Base-by-base conservation (phyloP, 2,888 invertebrate species). In the Noctua comes region DNA sequence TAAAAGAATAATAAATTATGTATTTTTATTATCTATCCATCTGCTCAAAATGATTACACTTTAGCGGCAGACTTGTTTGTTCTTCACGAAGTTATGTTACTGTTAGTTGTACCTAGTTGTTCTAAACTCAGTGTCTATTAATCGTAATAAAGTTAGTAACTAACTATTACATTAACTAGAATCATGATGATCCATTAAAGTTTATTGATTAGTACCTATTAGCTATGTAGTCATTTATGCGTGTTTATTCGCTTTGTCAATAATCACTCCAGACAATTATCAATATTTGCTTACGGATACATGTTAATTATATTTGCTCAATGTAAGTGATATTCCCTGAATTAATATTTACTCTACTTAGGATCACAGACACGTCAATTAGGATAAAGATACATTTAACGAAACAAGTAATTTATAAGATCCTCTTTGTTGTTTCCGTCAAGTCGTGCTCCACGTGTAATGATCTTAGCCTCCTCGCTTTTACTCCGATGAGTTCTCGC, bases 401-500 rank as follows among this genome's bases (percentile, higher is more conserved):
- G 24, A 79, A 77, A 80, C 59, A 73, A 74, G 62, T 71, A 59
- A 70, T 76, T 73, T 77, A 75, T 78, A 80, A 83, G 85, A 72
- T 68, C 48, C 31, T 69, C 48, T 75, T 85, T 75, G 75, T 78
- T 76, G 40, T 79, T 76, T 36, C 24, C 43, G 51, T 77, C 72
- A 59, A 73, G 69, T 75, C 73, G 66, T 78, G 68, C 79, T 78
- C 68, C 80, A 75, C 79, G 77, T 73, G 77, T 81, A 80, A 83
- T 74, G 27, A 51, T 65, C 76, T 68, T 59, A 73, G 57, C 68
- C 64, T 74, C 46, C 65, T 82, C 84, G 87, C 79, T 84, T 86
- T 89, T 88, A 88, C 86, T 82, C 71, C 74, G 82, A 89, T 85
- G 87, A 89, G 88, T 84, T 88, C 79, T 81, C 79, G 72, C 75